Evolutionary conservation across 2,113 vertebrate species (phyloP).

Genomic region (Cyprinodon tularosa): DNA sequence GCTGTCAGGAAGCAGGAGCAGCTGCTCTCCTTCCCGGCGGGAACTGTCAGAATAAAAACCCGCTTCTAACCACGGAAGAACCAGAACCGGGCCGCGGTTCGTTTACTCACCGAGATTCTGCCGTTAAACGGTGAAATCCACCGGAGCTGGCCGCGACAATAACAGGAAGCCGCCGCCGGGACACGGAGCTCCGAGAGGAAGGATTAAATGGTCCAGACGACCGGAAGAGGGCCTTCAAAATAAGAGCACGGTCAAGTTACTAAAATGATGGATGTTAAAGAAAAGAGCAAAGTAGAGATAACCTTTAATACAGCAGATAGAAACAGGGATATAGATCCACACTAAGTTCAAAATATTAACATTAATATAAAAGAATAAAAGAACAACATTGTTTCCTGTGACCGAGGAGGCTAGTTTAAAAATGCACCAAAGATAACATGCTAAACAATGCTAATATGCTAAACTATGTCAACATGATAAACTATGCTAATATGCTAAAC

Average conservation of each 20-base stretch:
- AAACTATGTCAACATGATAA: no score
- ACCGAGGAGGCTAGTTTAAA: no score
- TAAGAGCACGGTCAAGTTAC: conserved; percentile 30
- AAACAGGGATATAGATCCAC: no score
- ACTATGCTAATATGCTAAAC: no score
- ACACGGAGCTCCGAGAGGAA: conserved; percentile 79
- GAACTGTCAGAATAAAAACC: conserved; percentile 40
- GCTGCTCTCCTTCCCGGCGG: not conserved
- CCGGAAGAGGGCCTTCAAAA: conserved; percentile 62
- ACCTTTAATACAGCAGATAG: no score
- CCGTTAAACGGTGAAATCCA: conserved; percentile 25
- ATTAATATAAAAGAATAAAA: no score
- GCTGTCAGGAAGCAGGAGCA: conserved; percentile 44
- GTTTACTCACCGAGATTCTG: conserved; percentile 57
- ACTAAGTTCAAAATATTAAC: no score
- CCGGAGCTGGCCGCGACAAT: conserved; percentile 69
- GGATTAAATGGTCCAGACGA: conserved; percentile 74
- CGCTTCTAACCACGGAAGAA: rapidly evolving
- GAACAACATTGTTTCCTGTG: no score
- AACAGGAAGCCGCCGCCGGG: conserved; percentile 77
- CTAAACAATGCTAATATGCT: no score
- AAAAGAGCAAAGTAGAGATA: not conserved
- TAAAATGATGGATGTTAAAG: not conserved
- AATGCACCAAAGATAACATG: no score
- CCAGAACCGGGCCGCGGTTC: not conserved